A percentile compares a stretch with the other conserved stretches of the same genome.
Evolutionary conservation across 2,888 invertebrate genomes (phyloP).

Genomic region (Steromphala cineraria): DNA sequence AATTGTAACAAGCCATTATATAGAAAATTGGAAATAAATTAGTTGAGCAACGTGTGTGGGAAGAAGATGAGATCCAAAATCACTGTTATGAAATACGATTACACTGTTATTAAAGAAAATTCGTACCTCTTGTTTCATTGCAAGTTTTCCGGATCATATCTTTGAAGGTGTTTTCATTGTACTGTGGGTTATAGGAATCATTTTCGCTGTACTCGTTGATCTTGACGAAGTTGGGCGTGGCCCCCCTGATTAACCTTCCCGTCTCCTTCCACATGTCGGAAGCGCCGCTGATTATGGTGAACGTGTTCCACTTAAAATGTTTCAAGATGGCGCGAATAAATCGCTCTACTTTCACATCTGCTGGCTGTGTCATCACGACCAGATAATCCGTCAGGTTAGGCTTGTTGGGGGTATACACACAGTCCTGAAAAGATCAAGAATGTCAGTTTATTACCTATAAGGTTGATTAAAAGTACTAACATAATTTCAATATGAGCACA

Average conservation of each 20-base stretch:
- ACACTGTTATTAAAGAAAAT: no score
- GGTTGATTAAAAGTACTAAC: no score
- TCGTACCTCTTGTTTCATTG: conserved; percentile 85
- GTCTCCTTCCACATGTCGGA: conserved; percentile 74
- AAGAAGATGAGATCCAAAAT: no score
- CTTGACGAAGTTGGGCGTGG: conserved; percentile 85
- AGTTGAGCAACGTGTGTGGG: no score
- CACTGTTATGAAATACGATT: no score
- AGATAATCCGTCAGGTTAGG: conserved; percentile 76
- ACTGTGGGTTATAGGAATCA: conserved; percentile 78
- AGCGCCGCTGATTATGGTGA: conserved; percentile 79
- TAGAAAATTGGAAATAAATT: no score
- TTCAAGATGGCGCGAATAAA: conserved; percentile 91
- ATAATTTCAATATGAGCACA: no score
- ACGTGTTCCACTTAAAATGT: conserved; percentile 91
- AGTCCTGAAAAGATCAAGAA: conserved; percentile 92
- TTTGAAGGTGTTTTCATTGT: conserved; percentile 63
- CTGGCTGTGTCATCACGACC: conserved; percentile 93
- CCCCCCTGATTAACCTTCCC: conserved; percentile 85
- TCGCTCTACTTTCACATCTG: conserved; percentile 88
- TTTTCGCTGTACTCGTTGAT: conserved; percentile 82
- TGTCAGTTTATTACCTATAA: no score
- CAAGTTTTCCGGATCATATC: conserved; percentile 85
- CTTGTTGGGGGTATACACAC: conserved; percentile 88
- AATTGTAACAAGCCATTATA: no score